Conservation (phyloP, 2,113 vertebrate species). For the mouse (Mus musculus) region GRCm39 chr10:41173501-41174000, state of each 20-base stretch:
- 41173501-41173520: neutral
- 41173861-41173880: no score
- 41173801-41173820: neutral
- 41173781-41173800: neutral
- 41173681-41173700: neutral
- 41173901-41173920: neutral
- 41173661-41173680: neutral
- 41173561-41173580: neutral
- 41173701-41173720: neutral
- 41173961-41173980: neutral
- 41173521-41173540: neutral
- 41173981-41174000: no score
- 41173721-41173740: conserved; percentile 18
- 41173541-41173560: neutral
- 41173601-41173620: neutral
- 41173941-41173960: neutral
- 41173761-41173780: neutral
- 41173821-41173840: neutral
- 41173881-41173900: neutral
- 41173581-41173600: neutral
- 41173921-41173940: neutral
- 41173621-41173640: neutral
- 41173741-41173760: neutral
- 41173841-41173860: neutral
- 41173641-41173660: neutral